phyloP scores from a whole-genome alignment of 2,113 vertebrate species.

The Oostethus manadensis region DNA sequence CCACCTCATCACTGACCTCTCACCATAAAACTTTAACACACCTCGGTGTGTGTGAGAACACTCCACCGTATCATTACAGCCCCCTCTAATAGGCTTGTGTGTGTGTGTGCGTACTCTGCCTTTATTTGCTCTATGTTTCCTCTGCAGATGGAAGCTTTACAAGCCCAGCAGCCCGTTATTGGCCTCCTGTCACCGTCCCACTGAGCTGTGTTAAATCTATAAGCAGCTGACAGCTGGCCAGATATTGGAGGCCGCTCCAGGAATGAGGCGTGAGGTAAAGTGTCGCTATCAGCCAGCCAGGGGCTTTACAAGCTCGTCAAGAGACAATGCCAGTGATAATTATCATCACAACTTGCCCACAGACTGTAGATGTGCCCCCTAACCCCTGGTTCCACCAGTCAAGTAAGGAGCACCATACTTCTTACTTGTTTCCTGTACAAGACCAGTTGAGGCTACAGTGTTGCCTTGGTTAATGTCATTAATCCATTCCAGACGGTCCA shows the following conservation, averaged over 20 bases:
- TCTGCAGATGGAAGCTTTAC: constrained; percentile 67
- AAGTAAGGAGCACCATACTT: too few species aligned
- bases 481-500: too few species aligned
- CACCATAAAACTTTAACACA: constrained; percentile 65
- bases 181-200: constrained; percentile 60
- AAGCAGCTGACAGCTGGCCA: constrained; percentile 57
- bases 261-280: constrained; percentile 47
- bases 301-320: constrained; percentile 52
- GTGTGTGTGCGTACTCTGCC: constrained; percentile 36
- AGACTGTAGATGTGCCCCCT: too few species aligned
- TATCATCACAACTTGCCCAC: constrained; percentile 16
- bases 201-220: constrained; percentile 62
- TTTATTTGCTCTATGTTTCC: constrained; percentile 63
- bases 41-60: constrained; percentile 49
- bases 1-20: constrained; percentile 65
- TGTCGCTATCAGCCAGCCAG: constrained; percentile 29
- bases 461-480: too few species aligned
- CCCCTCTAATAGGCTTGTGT: constrained; percentile 55
- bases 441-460: too few species aligned
- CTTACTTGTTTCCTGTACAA: too few species aligned
- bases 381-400: too few species aligned
- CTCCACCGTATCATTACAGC: constrained; percentile 55
- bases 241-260: constrained; percentile 51
- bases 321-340: constrained; percentile 41
- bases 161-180: constrained; percentile 60